Evolutionary conservation across 2,797 vertebrate genomes (phyloP), one percentile per base, ranked within the genome.

Genomic region (Sebastes steindachneri): DNA sequence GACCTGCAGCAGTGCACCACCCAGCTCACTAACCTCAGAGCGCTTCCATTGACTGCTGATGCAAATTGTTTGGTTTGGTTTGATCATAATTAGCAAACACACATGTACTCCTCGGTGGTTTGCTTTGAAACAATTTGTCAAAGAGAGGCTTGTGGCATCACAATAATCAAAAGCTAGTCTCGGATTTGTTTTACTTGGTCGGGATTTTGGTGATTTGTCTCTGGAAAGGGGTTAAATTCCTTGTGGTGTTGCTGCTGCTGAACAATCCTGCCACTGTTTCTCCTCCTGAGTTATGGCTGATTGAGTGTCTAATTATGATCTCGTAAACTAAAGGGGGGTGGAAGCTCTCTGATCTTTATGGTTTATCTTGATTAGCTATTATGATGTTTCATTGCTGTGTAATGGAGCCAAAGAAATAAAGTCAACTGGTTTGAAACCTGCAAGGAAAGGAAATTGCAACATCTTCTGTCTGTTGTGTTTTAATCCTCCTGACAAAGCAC

Each of bases 111-210:
- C 66, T 53, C 59, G 0, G 81, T 53, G 64, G 77, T 88, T 91
- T 83, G 51, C 78, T 85, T 68, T 75, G 68, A 84, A 79, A 74
- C 66, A 58, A 89, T 85, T 84, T 77, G 82, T 86, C 78, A 77
- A 48, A 67, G 48, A 62, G 63, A 62, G n/a, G 68, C 63, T 83
- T 85, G 82, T 67, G 82, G 82, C 68, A 45, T 77, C 55, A 51
- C 48, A 37, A 83, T 84, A 84, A 85, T 80, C 69, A 73, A 82
- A 82, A 83, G 69, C 53, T 63, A 11, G 26, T 79, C 58, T 31
- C 10, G 51, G 67, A 88, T 93, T 91, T 88, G 85, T 84, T 88
- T 81, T 66, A 78, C 60, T 83, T 76, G 59, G 65, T 89, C 2
- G 26, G 85, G 86, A 89, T 87, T 88, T 72, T 41, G 68, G 74